Conservation (phyloP, 2,797 vertebrate genomes). For the Antrozous pallidus region DNA sequence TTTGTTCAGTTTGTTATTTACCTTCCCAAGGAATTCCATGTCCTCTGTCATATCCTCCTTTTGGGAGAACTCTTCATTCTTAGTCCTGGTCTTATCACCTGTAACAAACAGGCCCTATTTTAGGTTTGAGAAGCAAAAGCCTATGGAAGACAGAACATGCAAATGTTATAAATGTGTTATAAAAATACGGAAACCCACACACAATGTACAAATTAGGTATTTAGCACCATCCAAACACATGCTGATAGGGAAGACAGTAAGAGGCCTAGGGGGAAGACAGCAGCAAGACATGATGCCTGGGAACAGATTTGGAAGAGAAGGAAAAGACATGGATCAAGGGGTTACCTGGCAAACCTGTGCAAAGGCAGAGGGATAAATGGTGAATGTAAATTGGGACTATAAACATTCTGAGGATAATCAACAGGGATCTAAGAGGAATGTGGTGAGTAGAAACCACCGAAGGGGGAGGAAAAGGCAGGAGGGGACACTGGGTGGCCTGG, state of each 20-base stretch:
- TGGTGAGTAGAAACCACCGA: not conserved
- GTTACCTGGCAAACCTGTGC: not conserved
- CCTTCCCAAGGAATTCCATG: not conserved
- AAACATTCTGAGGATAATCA: not conserved
- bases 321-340: not conserved
- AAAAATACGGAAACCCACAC: not conserved
- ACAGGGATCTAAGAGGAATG: not conserved
- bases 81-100: slow-evolving; percentile 42
- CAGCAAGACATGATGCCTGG: not conserved
- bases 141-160: slow-evolving; percentile 7
- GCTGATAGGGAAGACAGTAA: slow-evolving; percentile 10
- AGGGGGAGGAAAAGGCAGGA: not conserved
- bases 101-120: slow-evolving; percentile 20
- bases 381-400: not conserved
- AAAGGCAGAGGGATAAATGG: not conserved
- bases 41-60: slow-evolving; percentile 27
- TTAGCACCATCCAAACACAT: not conserved
- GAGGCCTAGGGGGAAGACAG: not conserved
- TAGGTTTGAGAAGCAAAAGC: slow-evolving; percentile 13
- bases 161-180: not conserved
- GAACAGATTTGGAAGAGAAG: not conserved
- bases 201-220: not conserved
- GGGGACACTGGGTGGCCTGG: not conserved
- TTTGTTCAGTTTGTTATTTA: slow-evolving; percentile 16
- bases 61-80: not conserved